Percentiles rank a stretch among this genome's conserved stretches.
Conservation (phyloP, 2,797 vertebrate genomes). For the Microcaecilia unicolor region DNA sequence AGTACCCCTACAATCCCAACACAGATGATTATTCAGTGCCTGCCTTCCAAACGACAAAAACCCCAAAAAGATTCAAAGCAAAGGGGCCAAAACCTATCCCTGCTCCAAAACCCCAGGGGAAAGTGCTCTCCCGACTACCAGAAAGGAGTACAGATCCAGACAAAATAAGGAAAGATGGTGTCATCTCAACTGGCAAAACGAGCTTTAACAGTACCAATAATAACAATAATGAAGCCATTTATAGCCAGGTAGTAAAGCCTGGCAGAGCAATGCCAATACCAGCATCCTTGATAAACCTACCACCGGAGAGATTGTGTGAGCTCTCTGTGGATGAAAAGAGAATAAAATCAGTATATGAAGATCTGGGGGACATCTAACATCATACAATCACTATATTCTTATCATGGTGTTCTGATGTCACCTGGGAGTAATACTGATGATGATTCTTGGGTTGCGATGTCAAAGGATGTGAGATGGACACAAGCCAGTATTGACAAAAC, state of each 20-base stretch:
- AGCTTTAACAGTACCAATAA: slow-evolving; percentile 62
- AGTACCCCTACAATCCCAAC: slow-evolving; percentile 56
- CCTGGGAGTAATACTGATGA: no score
- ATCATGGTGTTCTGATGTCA: no score
- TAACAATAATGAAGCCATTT: slow-evolving; percentile 50
- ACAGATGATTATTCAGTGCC: slow-evolving; percentile 52
- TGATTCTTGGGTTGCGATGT: no score
- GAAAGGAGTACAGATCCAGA: slow-evolving; percentile 29
- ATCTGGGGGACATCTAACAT: no score
- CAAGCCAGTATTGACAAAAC: no score
- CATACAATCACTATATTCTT: no score
- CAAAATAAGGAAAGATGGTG: background rate
- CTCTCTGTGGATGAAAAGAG: slow-evolving; percentile 28
- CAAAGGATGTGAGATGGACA: no score
- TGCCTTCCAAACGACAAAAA: slow-evolving; percentile 21
- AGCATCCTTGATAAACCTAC: no score
- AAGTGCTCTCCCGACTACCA: slow-evolving; percentile 3
- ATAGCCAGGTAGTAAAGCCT: slow-evolving; percentile 68
- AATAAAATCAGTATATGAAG: slow-evolving; percentile 30
- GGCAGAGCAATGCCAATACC: background rate
- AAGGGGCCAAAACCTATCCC: slow-evolving; percentile 66
- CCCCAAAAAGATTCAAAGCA: slow-evolving; percentile 6
- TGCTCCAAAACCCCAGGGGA: slow-evolving; percentile 69
- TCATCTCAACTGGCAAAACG: slow-evolving; percentile 25
- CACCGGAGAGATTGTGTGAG: slow-evolving; percentile 10